Conservation (phyloP, 1,140 invertebrate species). For the Trichonephila clavata region DNA sequence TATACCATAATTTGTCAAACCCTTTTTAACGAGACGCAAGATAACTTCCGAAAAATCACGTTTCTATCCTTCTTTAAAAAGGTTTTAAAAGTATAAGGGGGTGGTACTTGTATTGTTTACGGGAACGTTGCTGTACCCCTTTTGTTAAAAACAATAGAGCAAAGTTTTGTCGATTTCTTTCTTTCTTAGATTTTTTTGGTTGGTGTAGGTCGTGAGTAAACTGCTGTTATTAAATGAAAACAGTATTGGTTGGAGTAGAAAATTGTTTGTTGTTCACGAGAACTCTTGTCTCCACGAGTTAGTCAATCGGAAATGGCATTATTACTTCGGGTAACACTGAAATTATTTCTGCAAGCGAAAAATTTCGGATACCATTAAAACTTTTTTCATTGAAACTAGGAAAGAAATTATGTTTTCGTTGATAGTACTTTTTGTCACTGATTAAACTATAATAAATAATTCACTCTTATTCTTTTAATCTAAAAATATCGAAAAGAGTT, state of each 20-base stretch:
- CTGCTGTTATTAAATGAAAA: constrained; percentile 46
- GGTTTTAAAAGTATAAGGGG: constrained; percentile 47
- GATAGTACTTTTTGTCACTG: no score
- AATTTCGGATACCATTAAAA: no score
- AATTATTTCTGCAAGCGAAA: not conserved
- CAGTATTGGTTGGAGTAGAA: not conserved
- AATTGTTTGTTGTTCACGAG: constrained; percentile 14
- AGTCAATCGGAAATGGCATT: not conserved
- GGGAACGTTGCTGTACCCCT: constrained; percentile 48
- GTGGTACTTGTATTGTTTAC: constrained; percentile 53
- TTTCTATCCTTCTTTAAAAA: constrained; percentile 61
- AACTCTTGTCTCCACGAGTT: not conserved
- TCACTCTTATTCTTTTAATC: no score
- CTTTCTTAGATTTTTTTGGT: constrained; percentile 18
- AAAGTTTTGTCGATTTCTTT: constrained; percentile 29
- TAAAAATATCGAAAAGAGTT: no score
- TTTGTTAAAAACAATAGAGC: constrained; percentile 63
- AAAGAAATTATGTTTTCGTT: no score
- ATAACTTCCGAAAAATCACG: constrained; percentile 72
- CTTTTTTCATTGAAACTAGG: no score
- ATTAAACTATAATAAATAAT: no score
- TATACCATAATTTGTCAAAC: constrained; percentile 72
- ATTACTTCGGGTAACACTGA: not conserved
- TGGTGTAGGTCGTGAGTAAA: constrained; percentile 37
- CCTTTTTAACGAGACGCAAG: constrained; percentile 59